These are phyloP conservation scores for Axis porcinus DNA, from an alignment of 2,113 vertebrate species.

Conservation along the genomic window DNA sequence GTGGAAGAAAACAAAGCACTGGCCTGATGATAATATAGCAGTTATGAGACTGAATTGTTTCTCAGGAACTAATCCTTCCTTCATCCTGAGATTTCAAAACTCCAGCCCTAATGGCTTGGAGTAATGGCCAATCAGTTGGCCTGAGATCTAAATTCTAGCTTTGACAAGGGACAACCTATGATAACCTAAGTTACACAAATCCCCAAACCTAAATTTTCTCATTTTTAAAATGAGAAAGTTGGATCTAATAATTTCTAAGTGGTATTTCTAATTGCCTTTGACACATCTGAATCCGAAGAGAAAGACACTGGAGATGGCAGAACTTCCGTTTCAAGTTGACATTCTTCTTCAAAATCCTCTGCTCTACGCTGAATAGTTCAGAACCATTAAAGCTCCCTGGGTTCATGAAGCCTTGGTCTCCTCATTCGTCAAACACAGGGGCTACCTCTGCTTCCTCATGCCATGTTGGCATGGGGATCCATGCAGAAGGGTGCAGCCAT, in stretches of 20 bases:
- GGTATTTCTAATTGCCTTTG: neutral
- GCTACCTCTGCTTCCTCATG: neutral
- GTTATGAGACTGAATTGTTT: neutral
- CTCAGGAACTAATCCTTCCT: neutral
- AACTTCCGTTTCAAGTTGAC: neutral
- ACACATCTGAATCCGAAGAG: neutral
- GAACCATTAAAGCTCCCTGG: neutral
- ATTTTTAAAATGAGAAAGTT: neutral
- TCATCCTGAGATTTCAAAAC: neutral
- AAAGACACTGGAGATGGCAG: neutral
- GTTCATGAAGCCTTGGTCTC: neutral
- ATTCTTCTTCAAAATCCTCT: neutral
- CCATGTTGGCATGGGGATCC: neutral
- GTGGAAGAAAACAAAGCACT: neutral
- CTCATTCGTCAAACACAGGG: neutral
- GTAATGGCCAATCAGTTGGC: neutral
- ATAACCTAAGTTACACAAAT: neutral
- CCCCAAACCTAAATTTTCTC: neutral
- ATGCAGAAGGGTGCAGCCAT: accelerated
- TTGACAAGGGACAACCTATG: neutral
- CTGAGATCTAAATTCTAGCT: neutral
- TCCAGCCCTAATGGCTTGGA: neutral
- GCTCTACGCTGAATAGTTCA: neutral
- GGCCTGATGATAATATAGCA: neutral
- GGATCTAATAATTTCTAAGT: neutral